A percentile compares a stretch with the other conserved stretches of the same genome.
Evolutionary conservation across 2,797 vertebrate genomes (phyloP).

Genomic region (Labroides dimidiatus): DNA sequence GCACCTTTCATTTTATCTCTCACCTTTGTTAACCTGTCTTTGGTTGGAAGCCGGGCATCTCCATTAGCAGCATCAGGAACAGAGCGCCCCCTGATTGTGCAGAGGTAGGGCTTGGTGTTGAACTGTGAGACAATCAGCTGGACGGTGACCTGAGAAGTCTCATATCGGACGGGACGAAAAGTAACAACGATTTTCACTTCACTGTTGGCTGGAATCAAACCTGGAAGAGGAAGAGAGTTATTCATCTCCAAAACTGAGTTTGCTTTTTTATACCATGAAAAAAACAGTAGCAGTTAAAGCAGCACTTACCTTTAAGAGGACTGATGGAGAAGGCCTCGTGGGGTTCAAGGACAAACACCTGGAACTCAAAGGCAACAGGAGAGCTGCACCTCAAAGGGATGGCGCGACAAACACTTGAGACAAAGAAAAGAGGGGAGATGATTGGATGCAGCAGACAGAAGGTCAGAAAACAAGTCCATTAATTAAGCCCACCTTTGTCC

Average conservation of each 20-base stretch:
- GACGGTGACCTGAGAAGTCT: constrained; percentile 87
- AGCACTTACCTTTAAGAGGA: constrained; percentile 90
- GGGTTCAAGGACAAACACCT: constrained; percentile 83
- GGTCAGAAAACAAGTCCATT: too few species aligned
- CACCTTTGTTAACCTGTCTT: too few species aligned
- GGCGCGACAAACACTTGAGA: constrained; percentile 80
- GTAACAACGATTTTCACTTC: constrained; percentile 82
- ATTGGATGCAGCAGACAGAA: constrained; percentile 5
- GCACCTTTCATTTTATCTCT: too few species aligned
- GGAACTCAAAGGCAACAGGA: constrained; percentile 93
- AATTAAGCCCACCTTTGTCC: constrained; percentile 86
- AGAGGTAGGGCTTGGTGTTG: constrained; percentile 87
- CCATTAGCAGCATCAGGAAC: constrained; percentile 75
- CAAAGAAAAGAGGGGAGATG: constrained; percentile 10
- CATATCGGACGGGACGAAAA: constrained; percentile 89
- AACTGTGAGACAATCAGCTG: constrained; percentile 90
- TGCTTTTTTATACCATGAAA: too few species aligned
- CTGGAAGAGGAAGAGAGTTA: constrained; percentile 80
- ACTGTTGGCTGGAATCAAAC: constrained; percentile 90
- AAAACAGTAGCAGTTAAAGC: too few species aligned
- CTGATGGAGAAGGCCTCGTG: constrained; percentile 88
- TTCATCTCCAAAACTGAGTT: too few species aligned
- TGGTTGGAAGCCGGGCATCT: too few species aligned
- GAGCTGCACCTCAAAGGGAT: constrained; percentile 93
- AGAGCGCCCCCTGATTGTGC: constrained; percentile 88